Evolutionary conservation across 1,140 invertebrate species (phyloP), one percentile per base, ranked within the genome.

Genomic region (Solen grandis): DNA sequence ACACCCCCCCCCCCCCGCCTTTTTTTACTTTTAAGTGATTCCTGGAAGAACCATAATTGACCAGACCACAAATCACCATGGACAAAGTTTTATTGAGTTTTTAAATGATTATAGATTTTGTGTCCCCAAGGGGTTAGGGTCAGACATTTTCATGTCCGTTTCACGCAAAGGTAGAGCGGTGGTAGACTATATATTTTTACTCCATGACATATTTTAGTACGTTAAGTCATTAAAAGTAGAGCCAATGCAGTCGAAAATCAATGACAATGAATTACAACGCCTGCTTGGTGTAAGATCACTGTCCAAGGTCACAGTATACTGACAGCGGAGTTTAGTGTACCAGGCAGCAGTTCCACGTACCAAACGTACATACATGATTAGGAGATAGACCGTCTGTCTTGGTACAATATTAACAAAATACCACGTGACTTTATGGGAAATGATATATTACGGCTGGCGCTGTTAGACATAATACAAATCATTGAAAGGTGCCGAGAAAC

Each of bases 161-260:
- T 66, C 63, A 19, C 31, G 31, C 31, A 66, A 66, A 66, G 63
- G 35, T 3, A 66, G 27, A 66, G 63, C 33, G 8, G 63, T 66
- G 5, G 63, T 66, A 38, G 63, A 66, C 31, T 66, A 41, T 33
- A 25, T 31, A 33, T 66, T 5, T 38, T 33, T 66, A 10, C 63
- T 38, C 3, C 63, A 66, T 66, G 63, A 66, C 63, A 22, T 27
- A 13, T 66, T 66, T 66, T 13, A 31, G 25, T 8, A 46, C 63
- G 36, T 33, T 66, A 66, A 46, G 46, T 22, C 13, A 5, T 66
- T 66, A 19, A 66, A 66, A 66, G 63, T 66, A 14, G 10, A 38
- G 46, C 14, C 33, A 10, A 22, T 66, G 31, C 33, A 36, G 27
- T 19, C 14, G 19, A 66, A 38, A 14, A 38, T 66, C n/a, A 38